Evolutionary conservation across 2,888 invertebrate genomes (phyloP).

Genomic region (Polydrusus pterygomalis): DNA sequence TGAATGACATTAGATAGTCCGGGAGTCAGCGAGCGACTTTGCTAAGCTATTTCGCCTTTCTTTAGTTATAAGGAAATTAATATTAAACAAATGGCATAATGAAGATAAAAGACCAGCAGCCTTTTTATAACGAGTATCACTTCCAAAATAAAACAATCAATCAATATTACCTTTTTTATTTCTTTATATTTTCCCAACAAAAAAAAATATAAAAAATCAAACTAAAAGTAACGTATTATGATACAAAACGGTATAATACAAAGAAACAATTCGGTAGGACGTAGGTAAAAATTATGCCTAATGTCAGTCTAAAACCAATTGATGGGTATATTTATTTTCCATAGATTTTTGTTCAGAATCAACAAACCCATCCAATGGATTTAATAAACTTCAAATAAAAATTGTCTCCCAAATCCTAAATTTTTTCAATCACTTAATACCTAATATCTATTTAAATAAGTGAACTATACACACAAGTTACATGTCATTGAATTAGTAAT

Average conservation of each 20-base stretch:
- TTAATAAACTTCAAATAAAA: slow-evolving; percentile 5
- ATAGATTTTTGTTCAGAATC: neutral
- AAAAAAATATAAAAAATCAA: slow-evolving; percentile 32
- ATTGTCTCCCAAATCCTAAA: slow-evolving; percentile 11
- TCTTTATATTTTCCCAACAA: slow-evolving; percentile 27
- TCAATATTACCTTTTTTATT: slow-evolving; percentile 12
- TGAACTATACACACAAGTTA: slow-evolving; percentile 30
- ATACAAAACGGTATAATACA: slow-evolving; percentile 34
- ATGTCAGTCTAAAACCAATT: neutral
- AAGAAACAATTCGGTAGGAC: slow-evolving; percentile 23
- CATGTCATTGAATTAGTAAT: slow-evolving; percentile 21
- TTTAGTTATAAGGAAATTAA: no score
- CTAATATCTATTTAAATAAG: slow-evolving; percentile 22
- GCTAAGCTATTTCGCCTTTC: no score
- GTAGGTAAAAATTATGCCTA: neutral
- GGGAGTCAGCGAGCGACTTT: no score
- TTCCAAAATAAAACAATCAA: neutral
- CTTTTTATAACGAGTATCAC: no score
- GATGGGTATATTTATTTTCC: neutral
- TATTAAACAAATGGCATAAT: no score
- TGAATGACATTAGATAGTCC: no score
- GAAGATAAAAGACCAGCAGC: no score
- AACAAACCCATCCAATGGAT: slow-evolving; percentile 7
- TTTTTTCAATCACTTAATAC: slow-evolving; percentile 23
- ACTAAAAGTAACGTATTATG: slow-evolving; percentile 16